Conservation (phyloP, 2,888 invertebrate species). For the Pandemis cinnamomeana region DNA sequence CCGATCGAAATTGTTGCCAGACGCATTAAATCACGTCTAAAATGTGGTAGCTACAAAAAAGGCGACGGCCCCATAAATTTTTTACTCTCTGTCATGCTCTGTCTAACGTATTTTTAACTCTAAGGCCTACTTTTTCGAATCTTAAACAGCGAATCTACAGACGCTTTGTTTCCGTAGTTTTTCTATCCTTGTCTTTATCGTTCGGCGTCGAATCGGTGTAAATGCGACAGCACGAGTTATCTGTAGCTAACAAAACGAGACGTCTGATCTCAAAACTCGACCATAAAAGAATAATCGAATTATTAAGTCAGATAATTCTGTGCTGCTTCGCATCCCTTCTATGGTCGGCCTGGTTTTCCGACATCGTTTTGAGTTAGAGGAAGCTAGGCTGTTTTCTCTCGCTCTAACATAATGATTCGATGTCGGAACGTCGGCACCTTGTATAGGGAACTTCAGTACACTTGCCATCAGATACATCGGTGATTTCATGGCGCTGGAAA, state of each 20-base stretch:
- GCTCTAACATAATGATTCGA: not conserved
- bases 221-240: constrained; percentile 5
- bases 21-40: too few relatives aligned
- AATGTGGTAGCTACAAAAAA: too few relatives aligned
- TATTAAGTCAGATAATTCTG: not conserved
- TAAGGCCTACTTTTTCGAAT: constrained; percentile 27
- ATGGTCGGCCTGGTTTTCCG: not conserved
- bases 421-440: not conserved
- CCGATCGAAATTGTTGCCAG: too few relatives aligned
- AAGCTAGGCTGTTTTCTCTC: too few relatives aligned
- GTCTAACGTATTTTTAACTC: constrained; percentile 1
- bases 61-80: too few relatives aligned
- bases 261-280: too few relatives aligned
- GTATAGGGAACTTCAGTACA: not conserved
- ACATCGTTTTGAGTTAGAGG: not conserved
- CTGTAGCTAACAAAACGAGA: not conserved
- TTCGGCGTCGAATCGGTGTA: not conserved
- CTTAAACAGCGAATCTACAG: constrained; percentile 31
- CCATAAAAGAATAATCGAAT: too few relatives aligned
- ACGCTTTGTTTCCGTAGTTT: constrained; percentile 1
- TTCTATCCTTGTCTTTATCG: constrained; percentile 16
- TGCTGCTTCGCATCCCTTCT: not conserved
- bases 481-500: too few relatives aligned
- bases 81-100: too few relatives aligned
- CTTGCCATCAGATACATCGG: too few relatives aligned